phyloP scores from a whole-genome alignment of 2,888 invertebrate genomes.

The Alloplasta piceator region DNA sequence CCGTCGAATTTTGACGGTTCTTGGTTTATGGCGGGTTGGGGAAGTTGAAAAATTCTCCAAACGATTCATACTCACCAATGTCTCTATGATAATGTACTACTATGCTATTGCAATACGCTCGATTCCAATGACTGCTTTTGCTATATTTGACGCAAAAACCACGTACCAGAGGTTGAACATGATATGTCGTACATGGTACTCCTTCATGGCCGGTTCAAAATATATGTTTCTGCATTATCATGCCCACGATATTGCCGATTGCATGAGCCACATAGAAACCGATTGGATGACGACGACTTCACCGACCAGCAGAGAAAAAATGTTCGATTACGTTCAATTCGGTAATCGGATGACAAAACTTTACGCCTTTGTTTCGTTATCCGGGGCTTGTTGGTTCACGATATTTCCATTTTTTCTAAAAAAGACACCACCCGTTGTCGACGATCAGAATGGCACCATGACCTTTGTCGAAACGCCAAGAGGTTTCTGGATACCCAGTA shows the following conservation, averaged over 20 bases:
- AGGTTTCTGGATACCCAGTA: slow-evolving; percentile 67
- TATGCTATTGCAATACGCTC: slow-evolving; percentile 27
- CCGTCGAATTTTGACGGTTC: slow-evolving; percentile 48
- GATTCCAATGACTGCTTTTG: slow-evolving; percentile 31
- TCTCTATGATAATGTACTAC: slow-evolving; percentile 23
- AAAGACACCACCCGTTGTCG: slow-evolving; percentile 23
- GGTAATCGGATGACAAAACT: slow-evolving; percentile 68
- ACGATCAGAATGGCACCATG: slow-evolving; percentile 46
- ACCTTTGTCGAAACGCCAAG: slow-evolving; percentile 59
- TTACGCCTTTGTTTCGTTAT: slow-evolving; percentile 63
- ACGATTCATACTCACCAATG: slow-evolving; percentile 6
- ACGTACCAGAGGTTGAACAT: slow-evolving; percentile 58
- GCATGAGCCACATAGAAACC: slow-evolving; percentile 66
- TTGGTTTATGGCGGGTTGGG: slow-evolving; percentile 61
- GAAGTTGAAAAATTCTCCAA: slow-evolving; percentile 4
- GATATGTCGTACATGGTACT: slow-evolving; percentile 72
- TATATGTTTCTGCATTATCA: slow-evolving; percentile 46
- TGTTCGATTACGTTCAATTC: slow-evolving; percentile 68
- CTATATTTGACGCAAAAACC: background rate
- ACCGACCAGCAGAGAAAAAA: slow-evolving; percentile 59
- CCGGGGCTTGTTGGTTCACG: slow-evolving; percentile 65
- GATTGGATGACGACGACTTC: slow-evolving; percentile 68
- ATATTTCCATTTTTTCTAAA: slow-evolving; percentile 33
- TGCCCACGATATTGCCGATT: slow-evolving; percentile 60
- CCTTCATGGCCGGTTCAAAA: slow-evolving; percentile 68